Evolutionary conservation across 2,888 invertebrate genomes (phyloP).

Genomic region (Agonum fuliginosum): DNA sequence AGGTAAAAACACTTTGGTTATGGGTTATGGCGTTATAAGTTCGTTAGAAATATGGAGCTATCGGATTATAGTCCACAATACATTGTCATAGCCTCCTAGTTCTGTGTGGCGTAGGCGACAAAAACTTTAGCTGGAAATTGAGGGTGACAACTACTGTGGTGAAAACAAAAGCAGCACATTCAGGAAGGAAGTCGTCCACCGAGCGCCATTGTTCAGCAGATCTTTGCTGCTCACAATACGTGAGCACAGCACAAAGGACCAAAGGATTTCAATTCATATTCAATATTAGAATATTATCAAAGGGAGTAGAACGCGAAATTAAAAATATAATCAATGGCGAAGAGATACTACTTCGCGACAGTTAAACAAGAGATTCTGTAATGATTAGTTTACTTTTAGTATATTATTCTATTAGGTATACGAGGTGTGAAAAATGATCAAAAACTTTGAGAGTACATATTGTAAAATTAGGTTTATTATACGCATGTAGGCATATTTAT

Average conservation of each 20-base stretch:
- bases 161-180: conserved; percentile 46
- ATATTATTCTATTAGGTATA: too few species aligned
- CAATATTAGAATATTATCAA: conserved; percentile 39
- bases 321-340: too few species aligned
- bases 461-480: too few species aligned
- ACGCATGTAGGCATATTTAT: too few species aligned
- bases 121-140: conserved; percentile 49
- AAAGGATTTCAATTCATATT: conserved; percentile 44
- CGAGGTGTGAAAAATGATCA: too few species aligned
- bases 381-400: too few species aligned
- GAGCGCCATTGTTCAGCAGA: conserved; percentile 36
- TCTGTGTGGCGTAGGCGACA: neutral
- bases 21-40: conserved; percentile 20
- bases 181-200: conserved; percentile 52
- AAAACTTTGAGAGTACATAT: too few species aligned
- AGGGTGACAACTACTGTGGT: conserved; percentile 50
- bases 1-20: too few species aligned
- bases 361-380: too few species aligned
- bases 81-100: conserved; percentile 10
- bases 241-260: conserved; percentile 35
- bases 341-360: too few species aligned
- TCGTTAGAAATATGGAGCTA: conserved; percentile 30
- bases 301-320: neutral
- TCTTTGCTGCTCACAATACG: conserved; percentile 47
- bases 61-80: conserved; percentile 42